Percentiles rank a stretch among this genome's conserved stretches.
These are phyloP conservation scores for Nibea coibor DNA, from an alignment of 2,113 vertebrate genomes.

Conservation along the genomic window DNA sequence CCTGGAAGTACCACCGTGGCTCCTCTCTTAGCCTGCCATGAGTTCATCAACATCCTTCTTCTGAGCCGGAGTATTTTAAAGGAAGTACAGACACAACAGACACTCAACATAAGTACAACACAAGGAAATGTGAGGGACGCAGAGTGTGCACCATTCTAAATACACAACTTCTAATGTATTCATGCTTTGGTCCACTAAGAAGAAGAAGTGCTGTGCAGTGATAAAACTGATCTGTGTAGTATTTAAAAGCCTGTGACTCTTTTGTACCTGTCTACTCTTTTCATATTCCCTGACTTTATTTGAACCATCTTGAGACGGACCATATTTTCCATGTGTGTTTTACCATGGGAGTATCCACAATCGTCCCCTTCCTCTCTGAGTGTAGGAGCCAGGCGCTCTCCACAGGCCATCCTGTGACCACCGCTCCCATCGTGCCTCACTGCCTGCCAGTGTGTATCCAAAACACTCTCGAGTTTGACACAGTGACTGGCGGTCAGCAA, in stretches of 20 bases:
- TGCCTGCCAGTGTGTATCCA: conserved; percentile 64
- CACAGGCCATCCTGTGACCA: conserved; percentile 70
- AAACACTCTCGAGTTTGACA: conserved; percentile 45
- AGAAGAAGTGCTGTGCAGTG: conserved; percentile 53
- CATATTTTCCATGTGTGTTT: conserved; percentile 38
- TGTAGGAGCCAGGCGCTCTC: conserved; percentile 82
- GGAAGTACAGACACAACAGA: conserved; percentile 53
- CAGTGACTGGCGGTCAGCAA: conserved; percentile 64
- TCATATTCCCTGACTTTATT: conserved; percentile 15
- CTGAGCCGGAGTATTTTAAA: conserved; percentile 48
- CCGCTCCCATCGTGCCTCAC: conserved; percentile 62
- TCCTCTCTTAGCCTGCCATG: background rate
- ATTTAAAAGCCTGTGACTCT: conserved; percentile 25
- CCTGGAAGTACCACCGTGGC: conserved; percentile 8
- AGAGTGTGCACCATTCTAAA: conserved; percentile 36
- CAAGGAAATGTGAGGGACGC: conserved; percentile 37
- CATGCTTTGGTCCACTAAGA: conserved; percentile 74
- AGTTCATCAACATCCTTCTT: conserved; percentile 50
- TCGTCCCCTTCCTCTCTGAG: conserved; percentile 40
- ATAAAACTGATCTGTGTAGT: conserved; percentile 31
- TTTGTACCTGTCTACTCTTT: conserved; percentile 19
- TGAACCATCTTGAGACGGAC: conserved; percentile 14
- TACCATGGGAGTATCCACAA: conserved; percentile 50
- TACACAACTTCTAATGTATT: conserved; percentile 46
- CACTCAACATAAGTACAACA: conserved; percentile 48